Base-by-base conservation (phyloP, 1,140 invertebrate species). In the Drosophila melanogaster region DNA sequence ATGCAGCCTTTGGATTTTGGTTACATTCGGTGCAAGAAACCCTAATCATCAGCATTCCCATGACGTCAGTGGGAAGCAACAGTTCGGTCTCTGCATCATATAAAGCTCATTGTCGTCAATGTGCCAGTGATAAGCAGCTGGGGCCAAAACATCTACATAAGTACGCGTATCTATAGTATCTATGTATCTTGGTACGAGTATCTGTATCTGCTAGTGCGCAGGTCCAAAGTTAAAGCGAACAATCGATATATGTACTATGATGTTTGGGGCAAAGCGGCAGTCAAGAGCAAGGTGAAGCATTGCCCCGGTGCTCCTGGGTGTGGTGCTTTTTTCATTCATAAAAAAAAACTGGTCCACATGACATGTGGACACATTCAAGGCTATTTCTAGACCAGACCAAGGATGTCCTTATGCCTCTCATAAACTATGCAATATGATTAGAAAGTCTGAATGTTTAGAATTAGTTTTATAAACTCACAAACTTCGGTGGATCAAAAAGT, bases 271-370 rank as follows among this genome's bases (percentile, higher is more conserved):
- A 84, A 62, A 62, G 59, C 59, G 46, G 57, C 79, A 83, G 90
- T 91, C 90, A 91, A 91, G 90, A 91, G 90, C 90, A 91, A 91
- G 90, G 85, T 78, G 53, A 89, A 70, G 37, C 79, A 57, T 81
- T 86, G 78, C 67, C 75, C 76, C 54, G 57, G 49, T 49, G 40
- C 14, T 17, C 50, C n/a, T 66, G 62, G 54, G 56, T 46, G 41
- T 57, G 67, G 67, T 71, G 69, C 73, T 79, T 84, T 89, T 79
- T 84, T 89, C 83, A 87, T 87, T 87, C 84, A 87, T 87, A 79
- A 87, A 79, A 87, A 49, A 50, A 87, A 49, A 50, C 62, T 75
- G 19, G 33, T 51, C n/a, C 30, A n/a, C 30, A 14, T 35, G 7
- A 26, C 49, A 40, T 56, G 40, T 53, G 59, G 70, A 56, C 56